These are phyloP conservation scores for Plagodis pulveraria DNA, from an alignment of 2,888 invertebrate species.

Conservation along the genomic window DNA sequence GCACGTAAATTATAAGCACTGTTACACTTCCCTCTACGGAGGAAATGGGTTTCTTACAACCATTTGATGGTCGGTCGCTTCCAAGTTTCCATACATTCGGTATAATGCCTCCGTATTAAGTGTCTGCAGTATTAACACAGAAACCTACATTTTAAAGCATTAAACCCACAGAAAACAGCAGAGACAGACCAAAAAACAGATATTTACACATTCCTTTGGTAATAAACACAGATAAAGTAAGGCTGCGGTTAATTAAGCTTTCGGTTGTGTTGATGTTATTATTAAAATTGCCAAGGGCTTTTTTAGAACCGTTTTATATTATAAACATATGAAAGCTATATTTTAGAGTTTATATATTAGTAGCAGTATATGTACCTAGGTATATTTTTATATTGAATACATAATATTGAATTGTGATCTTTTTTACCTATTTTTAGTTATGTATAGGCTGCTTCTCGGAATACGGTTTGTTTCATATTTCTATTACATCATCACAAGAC, in stretches of 20 bases:
- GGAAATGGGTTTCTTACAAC: constrained; percentile 27
- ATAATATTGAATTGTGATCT: no score
- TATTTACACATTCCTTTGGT: constrained; percentile 1
- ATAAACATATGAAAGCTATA: no score
- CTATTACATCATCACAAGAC: no score
- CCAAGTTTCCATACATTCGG: constrained; percentile 40
- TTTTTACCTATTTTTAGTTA: no score
- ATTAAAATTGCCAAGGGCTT: neutral
- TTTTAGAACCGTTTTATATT: no score
- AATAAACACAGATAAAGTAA: no score
- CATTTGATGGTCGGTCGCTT: constrained; percentile 2
- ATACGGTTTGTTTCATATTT: no score
- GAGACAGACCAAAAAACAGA: constrained; percentile 12
- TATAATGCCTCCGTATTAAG: constrained; percentile 54
- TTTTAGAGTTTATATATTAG: no score
- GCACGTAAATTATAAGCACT: constrained; percentile 8
- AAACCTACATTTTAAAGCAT: constrained; percentile 45
- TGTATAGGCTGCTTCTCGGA: no score
- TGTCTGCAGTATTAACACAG: constrained; percentile 68
- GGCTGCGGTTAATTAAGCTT: neutral
- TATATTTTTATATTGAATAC: no score
- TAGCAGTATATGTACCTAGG: no score
- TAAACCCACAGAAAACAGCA: constrained; percentile 55
- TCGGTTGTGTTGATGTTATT: neutral
- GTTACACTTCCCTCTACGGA: constrained; percentile 15